phyloP scores from a whole-genome alignment of 2,113 vertebrate genomes.

The Varanus salvator region DNA sequence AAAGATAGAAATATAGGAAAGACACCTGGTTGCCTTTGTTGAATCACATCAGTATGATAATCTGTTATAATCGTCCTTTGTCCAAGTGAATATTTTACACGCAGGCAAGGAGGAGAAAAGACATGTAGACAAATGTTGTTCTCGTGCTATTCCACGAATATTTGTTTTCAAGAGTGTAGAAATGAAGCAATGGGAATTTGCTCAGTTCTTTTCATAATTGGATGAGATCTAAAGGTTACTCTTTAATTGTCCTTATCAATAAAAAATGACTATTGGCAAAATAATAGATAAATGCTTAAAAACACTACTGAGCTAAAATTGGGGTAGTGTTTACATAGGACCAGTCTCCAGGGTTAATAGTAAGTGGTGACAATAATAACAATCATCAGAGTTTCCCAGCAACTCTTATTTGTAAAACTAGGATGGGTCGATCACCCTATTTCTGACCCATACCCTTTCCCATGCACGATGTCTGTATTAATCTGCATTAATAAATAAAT shows the following conservation, averaged over 20 bases:
- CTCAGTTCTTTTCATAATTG: conserved; percentile 3
- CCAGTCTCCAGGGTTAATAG: not conserved
- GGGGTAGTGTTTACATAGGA: not conserved
- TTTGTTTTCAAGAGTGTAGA: conserved; percentile 19
- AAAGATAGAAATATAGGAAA: not conserved
- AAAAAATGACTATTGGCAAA: conserved; percentile 36
- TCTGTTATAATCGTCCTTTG: not conserved
- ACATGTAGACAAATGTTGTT: not conserved
- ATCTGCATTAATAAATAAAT: not conserved
- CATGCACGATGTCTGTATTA: not conserved
- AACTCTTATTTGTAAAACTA: not conserved
- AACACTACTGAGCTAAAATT: not conserved
- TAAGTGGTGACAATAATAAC: not conserved
- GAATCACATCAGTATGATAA: not conserved
- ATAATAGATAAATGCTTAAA: not conserved
- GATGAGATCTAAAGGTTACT: not conserved
- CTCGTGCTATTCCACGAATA: not conserved
- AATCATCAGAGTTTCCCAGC: not conserved
- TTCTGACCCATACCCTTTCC: not conserved
- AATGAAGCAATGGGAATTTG: not conserved
- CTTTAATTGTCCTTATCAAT: not conserved
- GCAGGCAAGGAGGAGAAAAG: not conserved
- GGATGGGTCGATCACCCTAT: not conserved
- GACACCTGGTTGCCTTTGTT: not conserved
- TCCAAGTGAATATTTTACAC: conserved; percentile 17